Evolutionary conservation across 2,888 invertebrate species (phyloP), one percentile per base, ranked within the genome.

Genomic region (Mythimna albipuncta): DNA sequence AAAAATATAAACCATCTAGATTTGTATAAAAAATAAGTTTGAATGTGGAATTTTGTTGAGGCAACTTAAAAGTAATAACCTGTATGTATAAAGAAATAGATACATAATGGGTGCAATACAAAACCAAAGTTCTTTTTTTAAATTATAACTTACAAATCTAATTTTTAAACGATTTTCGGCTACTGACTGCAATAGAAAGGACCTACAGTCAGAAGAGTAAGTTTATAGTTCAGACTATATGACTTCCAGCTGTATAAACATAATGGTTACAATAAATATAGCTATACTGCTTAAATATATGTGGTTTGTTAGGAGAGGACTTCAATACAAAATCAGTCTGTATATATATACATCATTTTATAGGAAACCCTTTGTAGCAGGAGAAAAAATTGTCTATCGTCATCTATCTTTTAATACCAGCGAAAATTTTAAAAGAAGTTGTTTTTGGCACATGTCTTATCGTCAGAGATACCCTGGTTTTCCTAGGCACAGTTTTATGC

Each of bases 401-500:
- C 89, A 93, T 89, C 88, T 90, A 94, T 89, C 88, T 92, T 91
- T 93, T 94, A 93, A 93, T 94, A 61, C 94, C 95, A 89, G 97
- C 96, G 90, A 97, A 97, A 74, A 98, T 92, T 94, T 98, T 98
- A 90, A 98, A 96, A 93, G 97, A 97, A 70, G 97, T 97, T 57
- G 98, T 98, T 95, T 98, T 99, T 59, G 99, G 99, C 54, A 99
- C 99, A 97, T 99, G 98, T 91, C 99, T 97, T 85, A 99, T 99
- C 19, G 99, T 99, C 67, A 99, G 93, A 19, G 99, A 99, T 81
- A 99, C 95, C 88, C 99, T 97, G 9, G 98, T 98, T 13, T 94
- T 94, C 85, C 99, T 96, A 67, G 93, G 85, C 38, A 98, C 86
- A 66, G 91, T 93, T 73, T 97, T 95, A 54, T 97, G 97, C 70